Conservation (phyloP, 1,140 invertebrate genomes). For the Sipha flava region DNA sequence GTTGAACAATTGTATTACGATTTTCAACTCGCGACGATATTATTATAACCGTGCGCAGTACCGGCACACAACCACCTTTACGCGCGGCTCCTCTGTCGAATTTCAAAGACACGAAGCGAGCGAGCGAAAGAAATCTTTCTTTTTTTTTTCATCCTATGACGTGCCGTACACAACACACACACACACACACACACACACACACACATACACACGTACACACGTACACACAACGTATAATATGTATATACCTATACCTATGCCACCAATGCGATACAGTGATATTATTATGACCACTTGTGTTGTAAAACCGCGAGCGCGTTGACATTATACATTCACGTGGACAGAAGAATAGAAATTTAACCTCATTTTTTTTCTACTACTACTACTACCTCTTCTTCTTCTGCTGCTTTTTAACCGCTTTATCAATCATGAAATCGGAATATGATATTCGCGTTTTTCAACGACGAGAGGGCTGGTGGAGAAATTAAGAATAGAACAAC, state of each 20-base stretch:
- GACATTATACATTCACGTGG: background rate
- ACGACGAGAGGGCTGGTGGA: background rate
- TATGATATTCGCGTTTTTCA: conserved; percentile 14
- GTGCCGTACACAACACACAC: background rate
- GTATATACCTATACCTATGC: too few species aligned
- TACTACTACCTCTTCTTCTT: too few species aligned
- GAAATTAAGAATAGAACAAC: conserved; percentile 14
- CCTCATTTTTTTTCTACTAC: conserved; percentile 5
- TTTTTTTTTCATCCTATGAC: background rate
- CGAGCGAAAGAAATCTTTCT: background rate
- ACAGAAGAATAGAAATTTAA: conserved; percentile 25
- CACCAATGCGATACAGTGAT: background rate
- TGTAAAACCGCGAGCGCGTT: background rate
- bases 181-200: background rate
- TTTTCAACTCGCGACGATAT: too few species aligned
- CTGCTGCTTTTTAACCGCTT: conserved; percentile 3
- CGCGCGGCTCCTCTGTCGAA: too few species aligned
- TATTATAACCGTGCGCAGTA: too few species aligned
- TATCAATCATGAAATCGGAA: conserved; percentile 24
- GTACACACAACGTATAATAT: background rate
- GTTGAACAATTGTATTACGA: too few species aligned
- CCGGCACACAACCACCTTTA: too few species aligned
- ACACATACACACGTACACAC: background rate
- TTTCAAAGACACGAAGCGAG: too few species aligned
- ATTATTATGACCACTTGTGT: background rate